Conservation (phyloP, 2,113 vertebrate genomes). For the Ahaetulla prasina region DNA sequence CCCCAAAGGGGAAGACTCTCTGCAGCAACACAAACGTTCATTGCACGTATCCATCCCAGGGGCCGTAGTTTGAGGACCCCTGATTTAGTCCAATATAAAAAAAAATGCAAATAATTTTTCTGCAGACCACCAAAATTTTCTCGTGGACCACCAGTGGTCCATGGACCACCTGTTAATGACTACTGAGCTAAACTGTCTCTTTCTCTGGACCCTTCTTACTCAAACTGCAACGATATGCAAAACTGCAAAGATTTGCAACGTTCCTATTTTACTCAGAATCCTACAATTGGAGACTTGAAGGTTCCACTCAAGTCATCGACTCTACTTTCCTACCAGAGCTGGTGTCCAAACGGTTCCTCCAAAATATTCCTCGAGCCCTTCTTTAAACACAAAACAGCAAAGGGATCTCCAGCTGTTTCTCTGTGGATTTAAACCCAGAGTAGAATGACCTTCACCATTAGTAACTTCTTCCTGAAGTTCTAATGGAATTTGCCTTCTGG, state of each 20-base stretch:
- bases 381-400: not conserved
- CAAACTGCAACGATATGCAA: not conserved
- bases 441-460: not conserved
- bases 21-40: no score
- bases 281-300: not conserved
- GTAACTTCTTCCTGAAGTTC: not conserved
- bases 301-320: not conserved
- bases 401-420: not conserved
- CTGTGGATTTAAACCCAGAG: not conserved
- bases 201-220: no score
- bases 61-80: no score
- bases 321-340: not conserved
- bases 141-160: no score
- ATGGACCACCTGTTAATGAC: no score
- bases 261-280: not conserved
- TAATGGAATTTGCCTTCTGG: not conserved
- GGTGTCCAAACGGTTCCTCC: not conserved
- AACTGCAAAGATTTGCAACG: not conserved
- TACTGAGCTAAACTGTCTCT: not conserved
- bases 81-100: no score
- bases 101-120: no score
- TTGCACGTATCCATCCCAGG: no score
- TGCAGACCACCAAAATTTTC: no score
- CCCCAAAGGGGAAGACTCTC: no score
- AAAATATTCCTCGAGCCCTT: not conserved